These are phyloP conservation scores for Sipha maydis DNA, from an alignment of 2,888 invertebrate genomes.

Conservation along the genomic window DNA sequence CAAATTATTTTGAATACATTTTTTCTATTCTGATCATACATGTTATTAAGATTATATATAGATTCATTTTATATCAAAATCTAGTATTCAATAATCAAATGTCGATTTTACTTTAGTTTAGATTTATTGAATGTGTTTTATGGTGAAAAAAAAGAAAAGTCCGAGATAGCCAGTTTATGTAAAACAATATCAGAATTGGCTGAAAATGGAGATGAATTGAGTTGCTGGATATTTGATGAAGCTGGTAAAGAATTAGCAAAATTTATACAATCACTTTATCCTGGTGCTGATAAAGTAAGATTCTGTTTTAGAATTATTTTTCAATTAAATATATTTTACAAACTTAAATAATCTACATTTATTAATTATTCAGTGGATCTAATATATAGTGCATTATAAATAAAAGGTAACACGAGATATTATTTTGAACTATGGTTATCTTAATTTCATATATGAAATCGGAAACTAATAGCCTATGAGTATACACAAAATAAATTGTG, in stretches of 20 bases:
- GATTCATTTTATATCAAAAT: background rate
- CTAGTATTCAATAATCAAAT: background rate
- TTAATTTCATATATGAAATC: no score
- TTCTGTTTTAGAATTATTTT: background rate
- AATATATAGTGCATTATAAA: no score
- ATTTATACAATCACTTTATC: conserved; percentile 74
- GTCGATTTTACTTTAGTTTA: conserved; percentile 65
- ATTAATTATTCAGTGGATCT: no score
- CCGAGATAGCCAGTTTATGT: conserved; percentile 79
- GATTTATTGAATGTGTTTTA: conserved; percentile 80
- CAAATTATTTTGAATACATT: no score
- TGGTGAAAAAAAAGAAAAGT: conserved; percentile 81
- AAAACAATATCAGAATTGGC: conserved; percentile 78
- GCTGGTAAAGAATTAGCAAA: conserved; percentile 76
- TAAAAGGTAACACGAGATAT: no score
- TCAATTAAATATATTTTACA: background rate
- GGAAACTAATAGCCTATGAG: no score
- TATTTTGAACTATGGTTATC: no score
- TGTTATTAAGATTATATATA: background rate
- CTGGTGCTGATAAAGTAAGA: conserved; percentile 72
- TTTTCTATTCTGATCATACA: background rate
- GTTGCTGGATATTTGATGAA: conserved; percentile 76
- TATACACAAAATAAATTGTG: no score
- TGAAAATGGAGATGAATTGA: conserved; percentile 78
- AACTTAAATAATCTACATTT: no score